phyloP scores from a whole-genome alignment of 1,140 invertebrate genomes.

The Chironomus striatipennis region DNA sequence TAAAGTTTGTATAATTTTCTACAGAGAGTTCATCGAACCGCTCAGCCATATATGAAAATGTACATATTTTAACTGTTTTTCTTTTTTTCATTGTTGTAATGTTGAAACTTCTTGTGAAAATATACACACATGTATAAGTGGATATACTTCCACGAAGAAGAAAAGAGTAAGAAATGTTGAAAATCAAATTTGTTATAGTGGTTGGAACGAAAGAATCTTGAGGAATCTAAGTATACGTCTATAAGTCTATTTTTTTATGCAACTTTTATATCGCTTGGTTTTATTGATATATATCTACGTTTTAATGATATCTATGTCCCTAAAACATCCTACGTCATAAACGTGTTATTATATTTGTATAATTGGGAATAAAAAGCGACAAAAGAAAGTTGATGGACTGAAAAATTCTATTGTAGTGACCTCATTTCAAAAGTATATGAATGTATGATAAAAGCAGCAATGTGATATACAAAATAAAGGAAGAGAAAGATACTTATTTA shows the following conservation, averaged over 20 bases:
- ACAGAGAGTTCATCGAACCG: constrained; percentile 21
- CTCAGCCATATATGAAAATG: constrained; percentile 22
- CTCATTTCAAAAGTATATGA: not conserved
- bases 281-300: no score
- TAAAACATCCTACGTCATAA: no score
- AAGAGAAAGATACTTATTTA: no score
- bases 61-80: constrained; percentile 21
- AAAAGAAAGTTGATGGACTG: constrained; percentile 8
- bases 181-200: not conserved
- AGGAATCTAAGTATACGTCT: no score
- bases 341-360: no score
- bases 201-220: no score
- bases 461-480: no score
- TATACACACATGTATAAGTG: not conserved
- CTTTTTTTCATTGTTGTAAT: constrained; percentile 21
- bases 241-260: no score
- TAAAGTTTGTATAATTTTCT: constrained; percentile 13
- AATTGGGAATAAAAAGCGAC: constrained; percentile 2
- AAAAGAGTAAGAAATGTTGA: constrained; percentile 20
- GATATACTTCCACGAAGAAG: not conserved
- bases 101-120: constrained; percentile 21
- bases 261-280: no score
- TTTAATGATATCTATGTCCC: no score
- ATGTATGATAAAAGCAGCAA: not conserved
- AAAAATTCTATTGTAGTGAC: not conserved